Base-by-base conservation (phyloP, 1,140 invertebrate species). In the Drosophila nikananu region DNA sequence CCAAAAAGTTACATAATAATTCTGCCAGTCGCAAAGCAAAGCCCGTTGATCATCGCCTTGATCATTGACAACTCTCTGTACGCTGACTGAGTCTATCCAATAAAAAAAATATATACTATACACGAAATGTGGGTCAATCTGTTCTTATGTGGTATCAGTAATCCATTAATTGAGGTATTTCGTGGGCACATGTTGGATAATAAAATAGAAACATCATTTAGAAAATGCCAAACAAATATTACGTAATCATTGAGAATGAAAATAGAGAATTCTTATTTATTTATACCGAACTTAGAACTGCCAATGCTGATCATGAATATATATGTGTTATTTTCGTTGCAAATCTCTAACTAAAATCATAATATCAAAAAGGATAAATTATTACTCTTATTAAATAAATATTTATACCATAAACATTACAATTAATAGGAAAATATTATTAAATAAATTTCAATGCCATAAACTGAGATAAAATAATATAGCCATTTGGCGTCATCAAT, bases 1-100 rank as follows among this genome's bases (percentile, higher is more conserved):
- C 84, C 84, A 87, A 87, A 80, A 80, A 84, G 77, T 87, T 87
- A 87, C 84, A 87, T 87, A 87, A 87, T 90, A 87, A 87, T 87
- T 87, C 84, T 87, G 84, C 74, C 60, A 75, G 76, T 70, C 49
- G 66, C 60, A 57, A 60, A 12, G 35, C 54, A 25, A 55, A 57
- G 54, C 9, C 55, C 72, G 61, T 71, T 59, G 54, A 49, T 64
- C 83, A 77, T 66, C 59, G 54, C 64, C 54, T 71, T 79, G 70
- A 73, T 80, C 72, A 80, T 66, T 83, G 83, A 83, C 82, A 78
- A 55, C 65, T 57, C 54, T 25, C 9, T 23, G 54, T 37, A 23
- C n/a, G n/a, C 32, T 37, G 52, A 37, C 32, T 17, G 19, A 23
- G 13, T 9, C 13, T 37, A 19, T 10, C 13, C 19, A 55, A 55